Base-by-base conservation (phyloP, 2,797 vertebrate species). In the Manis pentadactyla region DNA sequence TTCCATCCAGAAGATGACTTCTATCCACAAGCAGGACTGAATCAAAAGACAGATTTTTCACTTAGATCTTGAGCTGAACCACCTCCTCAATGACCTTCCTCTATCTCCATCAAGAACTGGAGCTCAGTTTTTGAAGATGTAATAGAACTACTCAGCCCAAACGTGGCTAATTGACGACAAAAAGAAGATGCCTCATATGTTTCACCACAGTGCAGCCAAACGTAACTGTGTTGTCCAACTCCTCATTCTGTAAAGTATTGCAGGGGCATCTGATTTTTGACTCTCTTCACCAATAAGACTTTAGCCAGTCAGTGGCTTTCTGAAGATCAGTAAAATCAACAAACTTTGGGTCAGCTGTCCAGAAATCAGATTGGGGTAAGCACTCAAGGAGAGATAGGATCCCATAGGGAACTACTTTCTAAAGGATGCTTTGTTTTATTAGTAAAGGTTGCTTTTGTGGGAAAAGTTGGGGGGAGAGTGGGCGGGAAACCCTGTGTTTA, bases 1-100 rank as follows among this genome's bases (percentile, higher is more conserved):
- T 95, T 95, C 96, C 63, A 74, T 93, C 91, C 98, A 51, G 64
- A 96, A 94, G 96, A 84, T 91, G 84, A 95, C 97, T 97, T 95
- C 97, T 57, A 5, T 96, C 96, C 94, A 82, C 86, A 97, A 97
- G 96, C 95, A 97, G 97, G 94, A 96, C 66, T 18, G 94, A 96
- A 93, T 95, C 97, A 96, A 98, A 98, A 97, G 98, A 95, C 97
- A 97, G 95, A 82, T 98, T 95, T 97, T 98, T 97, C 90, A 93
- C 84, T 98, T 92, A 94, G 97, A 94, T 96, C 96, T 97, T 98
- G 96, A 87, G 95, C 69, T 96, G 93, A 98, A 95, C 87, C 63
- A 78, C 71, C 46, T 97, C 97, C 91, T 97, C 89, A 81, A 18
- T 75, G 97, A 97, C 97, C 97, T 97, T 68, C 96, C 97, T 97